Conservation (phyloP, 2,888 invertebrate genomes). For the Oscheius onirici region DNA sequence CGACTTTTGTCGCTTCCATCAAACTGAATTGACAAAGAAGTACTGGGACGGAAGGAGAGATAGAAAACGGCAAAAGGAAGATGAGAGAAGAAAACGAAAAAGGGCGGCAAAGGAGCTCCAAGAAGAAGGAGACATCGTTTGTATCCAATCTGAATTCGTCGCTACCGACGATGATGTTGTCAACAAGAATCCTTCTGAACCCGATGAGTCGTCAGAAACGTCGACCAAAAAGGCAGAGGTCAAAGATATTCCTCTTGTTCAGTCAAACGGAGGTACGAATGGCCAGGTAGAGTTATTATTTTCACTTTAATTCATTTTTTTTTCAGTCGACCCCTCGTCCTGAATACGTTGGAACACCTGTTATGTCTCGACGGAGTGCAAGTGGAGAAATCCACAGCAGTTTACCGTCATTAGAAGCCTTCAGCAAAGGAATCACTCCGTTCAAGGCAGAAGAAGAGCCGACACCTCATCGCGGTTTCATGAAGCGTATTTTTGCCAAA, state of each 20-base stretch:
- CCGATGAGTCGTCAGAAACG: background rate
- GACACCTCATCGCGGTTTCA: slow-evolving; percentile 37
- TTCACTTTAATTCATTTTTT: too few species aligned
- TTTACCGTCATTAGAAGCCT: slow-evolving; percentile 18
- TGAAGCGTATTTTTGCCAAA: slow-evolving; percentile 41
- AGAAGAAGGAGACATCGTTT: slow-evolving; percentile 17
- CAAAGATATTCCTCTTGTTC: too few species aligned
- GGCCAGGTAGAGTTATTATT: too few species aligned
- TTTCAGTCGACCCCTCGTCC: too few species aligned
- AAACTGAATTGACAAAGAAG: slow-evolving; percentile 15
- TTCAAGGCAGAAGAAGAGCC: slow-evolving; percentile 47
- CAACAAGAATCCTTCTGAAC: background rate
- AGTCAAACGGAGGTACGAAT: too few species aligned
- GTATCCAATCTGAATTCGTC: background rate
- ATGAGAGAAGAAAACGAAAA: background rate
- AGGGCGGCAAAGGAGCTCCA: background rate
- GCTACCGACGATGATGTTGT: slow-evolving; percentile 1
- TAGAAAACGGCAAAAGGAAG: background rate
- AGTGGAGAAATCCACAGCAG: background rate
- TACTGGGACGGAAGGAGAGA: slow-evolving; percentile 5
- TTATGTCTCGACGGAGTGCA: background rate
- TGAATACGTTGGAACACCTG: slow-evolving; percentile 13
- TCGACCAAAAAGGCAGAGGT: too few species aligned
- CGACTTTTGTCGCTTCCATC: slow-evolving; percentile 20
- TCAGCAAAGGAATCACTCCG: slow-evolving; percentile 41